phyloP scores from a whole-genome alignment of 37 sponge, comb jelly and placozoan genomes.

The Halisarca cf. caerulea region DNA sequence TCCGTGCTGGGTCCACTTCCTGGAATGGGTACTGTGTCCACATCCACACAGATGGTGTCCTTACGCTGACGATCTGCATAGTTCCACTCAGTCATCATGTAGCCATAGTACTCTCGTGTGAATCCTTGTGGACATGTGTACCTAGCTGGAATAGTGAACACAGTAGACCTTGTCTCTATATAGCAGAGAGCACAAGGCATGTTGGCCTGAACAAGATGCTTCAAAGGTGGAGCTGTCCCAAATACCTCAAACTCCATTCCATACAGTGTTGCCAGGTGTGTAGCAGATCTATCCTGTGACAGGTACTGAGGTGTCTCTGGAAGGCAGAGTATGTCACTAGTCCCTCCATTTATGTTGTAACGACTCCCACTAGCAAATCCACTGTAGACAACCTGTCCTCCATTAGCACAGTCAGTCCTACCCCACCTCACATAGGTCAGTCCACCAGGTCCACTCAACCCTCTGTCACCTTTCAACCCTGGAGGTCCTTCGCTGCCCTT shows the following conservation, averaged over 20 bases:
- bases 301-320: constrained; percentile 42
- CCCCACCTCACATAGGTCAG: constrained; percentile 19
- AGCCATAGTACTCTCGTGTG: constrained; percentile 62
- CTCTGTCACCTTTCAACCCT: background rate
- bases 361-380: constrained; percentile 3
- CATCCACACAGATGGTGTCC: constrained; percentile 22
- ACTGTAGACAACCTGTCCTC: background rate
- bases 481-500: background rate
- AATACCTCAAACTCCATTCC: constrained; percentile 45
- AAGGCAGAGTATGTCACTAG: constrained; percentile 51
- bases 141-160: constrained; percentile 53
- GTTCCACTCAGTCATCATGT: constrained; percentile 39
- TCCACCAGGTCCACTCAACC: background rate
- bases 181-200: constrained; percentile 67
- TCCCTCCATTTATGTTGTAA: constrained; percentile 34
- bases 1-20: constrained; percentile 1
- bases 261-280: background rate
- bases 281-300: background rate
- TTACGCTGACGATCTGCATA: background rate
- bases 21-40: background rate
- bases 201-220: constrained; percentile 14
- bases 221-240: background rate
- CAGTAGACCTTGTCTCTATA: constrained; percentile 5
- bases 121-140: constrained; percentile 33
- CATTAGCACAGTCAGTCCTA: constrained; percentile 8